phyloP scores from a whole-genome alignment of 2,888 invertebrate genomes.

The Drosophila pullipes region DNA sequence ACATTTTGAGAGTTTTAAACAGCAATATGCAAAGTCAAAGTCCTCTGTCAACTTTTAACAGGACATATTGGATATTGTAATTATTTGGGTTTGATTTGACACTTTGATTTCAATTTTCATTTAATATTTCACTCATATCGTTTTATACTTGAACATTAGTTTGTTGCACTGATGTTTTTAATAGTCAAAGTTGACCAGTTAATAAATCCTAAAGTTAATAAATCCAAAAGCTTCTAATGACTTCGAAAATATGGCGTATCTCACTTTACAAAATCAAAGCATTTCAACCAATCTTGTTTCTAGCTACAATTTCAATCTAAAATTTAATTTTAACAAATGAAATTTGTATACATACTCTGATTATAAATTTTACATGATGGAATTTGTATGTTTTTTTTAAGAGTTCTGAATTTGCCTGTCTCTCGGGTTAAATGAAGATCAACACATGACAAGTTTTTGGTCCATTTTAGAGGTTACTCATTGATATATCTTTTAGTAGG shows the following conservation, averaged over 20 bases:
- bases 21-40: background rate
- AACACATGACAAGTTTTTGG: background rate
- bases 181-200: background rate
- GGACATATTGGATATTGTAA: too few relatives aligned
- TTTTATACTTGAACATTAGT: background rate
- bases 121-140: background rate
- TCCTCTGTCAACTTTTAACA: background rate
- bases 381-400: background rate
- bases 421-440: background rate
- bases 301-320: conserved; percentile 8
- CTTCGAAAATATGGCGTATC: background rate
- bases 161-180: background rate
- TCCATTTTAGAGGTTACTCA: conserved; percentile 14
- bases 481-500: conserved; percentile 28
- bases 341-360: background rate
- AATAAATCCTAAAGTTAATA: background rate
- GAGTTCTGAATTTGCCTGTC: background rate
- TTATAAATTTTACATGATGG: background rate
- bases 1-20: background rate
- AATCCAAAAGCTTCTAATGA: background rate
- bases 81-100: background rate
- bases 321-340: background rate
- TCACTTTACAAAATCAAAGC: background rate
- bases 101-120: background rate
- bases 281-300: background rate